Base-by-base conservation (phyloP, 2,797 vertebrate species). In the Notamacropus eugenii region DNA sequence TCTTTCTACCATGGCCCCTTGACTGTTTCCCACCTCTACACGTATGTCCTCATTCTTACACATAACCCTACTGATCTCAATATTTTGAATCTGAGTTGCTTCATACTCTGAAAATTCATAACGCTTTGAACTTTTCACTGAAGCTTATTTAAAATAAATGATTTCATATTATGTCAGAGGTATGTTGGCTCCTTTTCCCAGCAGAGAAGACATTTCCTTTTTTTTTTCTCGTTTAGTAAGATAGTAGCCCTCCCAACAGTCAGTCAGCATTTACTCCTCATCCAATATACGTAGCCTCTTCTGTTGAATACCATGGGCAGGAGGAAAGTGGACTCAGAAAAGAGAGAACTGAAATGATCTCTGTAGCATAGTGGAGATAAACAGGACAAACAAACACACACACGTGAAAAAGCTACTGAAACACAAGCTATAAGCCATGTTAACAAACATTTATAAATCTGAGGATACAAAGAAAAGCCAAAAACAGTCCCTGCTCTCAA, bases 141-240 rank as follows among this genome's bases (percentile, higher is more conserved):
- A 55, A 55, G 12, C 55, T 91, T 92, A 90, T 58, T 93, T 91
- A 92, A 54, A 96, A 91, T 57, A 19, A 90, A 46, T 87, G 40
- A 87, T 87, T 46, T 22, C 40, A 87, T 46, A 27, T 46, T 46
- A 46, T 87, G 46, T 46, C 74, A 24, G 40, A 87, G 22, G 40
- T 22, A 46, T 87, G 22, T 46, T 87, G 24, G 74, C 19, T 46
- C n/a, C 40, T 46, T 11, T 82, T 82, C 9, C 40, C 22, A 82
- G 27, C 2, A 46, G 11, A 87, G 67, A 40, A 46, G 16, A 1
- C 19, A 67, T 74, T 74, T 40, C 5, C 40, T 46, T 24, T 82
- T 82, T 19, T 40, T 40, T 82, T 46, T 10, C 24, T 10, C 6
- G 2, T 46, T 46, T 8, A 27, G 22, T 46, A 87, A 87, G 4